Evolutionary conservation across 2,113 vertebrate genomes (phyloP).

Genomic region (Nibea albiflora): DNA sequence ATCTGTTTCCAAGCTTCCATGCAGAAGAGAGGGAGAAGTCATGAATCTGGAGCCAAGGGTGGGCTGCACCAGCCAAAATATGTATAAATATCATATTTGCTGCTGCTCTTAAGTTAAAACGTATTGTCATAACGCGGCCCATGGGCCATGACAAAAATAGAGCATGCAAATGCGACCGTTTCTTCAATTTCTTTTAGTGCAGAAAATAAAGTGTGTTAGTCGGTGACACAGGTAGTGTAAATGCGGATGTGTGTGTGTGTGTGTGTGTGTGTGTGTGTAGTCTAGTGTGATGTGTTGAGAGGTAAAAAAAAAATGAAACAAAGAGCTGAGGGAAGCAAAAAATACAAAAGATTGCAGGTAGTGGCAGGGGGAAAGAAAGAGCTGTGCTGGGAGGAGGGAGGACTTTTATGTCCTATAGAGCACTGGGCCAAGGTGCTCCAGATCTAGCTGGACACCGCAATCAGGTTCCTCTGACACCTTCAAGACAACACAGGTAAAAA

Average conservation of each 20-base stretch:
- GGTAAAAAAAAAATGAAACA: neutral
- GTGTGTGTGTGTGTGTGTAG: neutral
- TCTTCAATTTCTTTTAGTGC: no score
- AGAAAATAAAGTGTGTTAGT: neutral
- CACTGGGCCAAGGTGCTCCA: neutral
- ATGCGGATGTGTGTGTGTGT: neutral
- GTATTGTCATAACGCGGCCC: neutral
- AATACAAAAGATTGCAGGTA: neutral
- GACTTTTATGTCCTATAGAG: neutral
- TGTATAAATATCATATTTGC: neutral
- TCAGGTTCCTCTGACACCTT: neutral
- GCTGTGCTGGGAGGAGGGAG: neutral
- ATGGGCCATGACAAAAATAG: neutral
- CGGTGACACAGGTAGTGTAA: neutral
- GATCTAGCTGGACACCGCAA: neutral
- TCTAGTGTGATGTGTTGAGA: neutral
- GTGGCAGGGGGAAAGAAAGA: neutral
- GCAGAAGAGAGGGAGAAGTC: neutral
- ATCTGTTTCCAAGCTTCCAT: neutral
- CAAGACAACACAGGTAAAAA: neutral
- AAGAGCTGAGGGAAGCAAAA: neutral
- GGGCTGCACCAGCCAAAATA: neutral
- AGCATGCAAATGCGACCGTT: neutral
- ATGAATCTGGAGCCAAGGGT: neutral
- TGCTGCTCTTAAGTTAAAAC: neutral